Evolutionary conservation across 2,888 invertebrate genomes (phyloP).

Genomic region (Microctonus aethiopoides): DNA sequence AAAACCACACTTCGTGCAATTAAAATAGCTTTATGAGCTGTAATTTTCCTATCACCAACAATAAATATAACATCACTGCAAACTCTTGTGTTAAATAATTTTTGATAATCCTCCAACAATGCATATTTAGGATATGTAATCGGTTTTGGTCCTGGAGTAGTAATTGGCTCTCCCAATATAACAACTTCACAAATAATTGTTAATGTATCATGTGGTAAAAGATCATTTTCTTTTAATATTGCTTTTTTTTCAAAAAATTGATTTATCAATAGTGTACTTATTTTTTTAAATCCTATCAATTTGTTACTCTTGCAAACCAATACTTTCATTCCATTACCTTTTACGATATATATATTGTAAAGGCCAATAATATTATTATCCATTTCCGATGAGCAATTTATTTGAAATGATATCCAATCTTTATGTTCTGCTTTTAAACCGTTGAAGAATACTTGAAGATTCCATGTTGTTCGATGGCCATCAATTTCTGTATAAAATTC

Average conservation of each 20-base stretch:
- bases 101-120: not conserved
- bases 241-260: not conserved
- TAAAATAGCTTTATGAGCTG: constrained; percentile 12
- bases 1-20: constrained; percentile 23
- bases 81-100: not conserved
- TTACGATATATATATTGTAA: not conserved
- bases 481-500: not conserved
- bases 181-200: not conserved
- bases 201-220: not conserved
- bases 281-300: not conserved
- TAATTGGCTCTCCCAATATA: not conserved
- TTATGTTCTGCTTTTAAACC: not conserved
- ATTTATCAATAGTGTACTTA: not conserved
- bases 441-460: not conserved
- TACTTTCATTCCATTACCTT: not conserved
- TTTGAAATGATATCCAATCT: not conserved
- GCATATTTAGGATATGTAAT: not conserved
- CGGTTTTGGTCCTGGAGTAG: not conserved
- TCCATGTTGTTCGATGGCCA: not conserved
- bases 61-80: constrained; percentile 11
- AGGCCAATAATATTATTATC: not conserved
- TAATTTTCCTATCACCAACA: not conserved
- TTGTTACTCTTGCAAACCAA: too few relatives aligned
- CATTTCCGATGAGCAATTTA: not conserved
- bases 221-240: not conserved